Conservation (phyloP, 2,888 invertebrate genomes). For the Margaritifera margaritifera region DNA sequence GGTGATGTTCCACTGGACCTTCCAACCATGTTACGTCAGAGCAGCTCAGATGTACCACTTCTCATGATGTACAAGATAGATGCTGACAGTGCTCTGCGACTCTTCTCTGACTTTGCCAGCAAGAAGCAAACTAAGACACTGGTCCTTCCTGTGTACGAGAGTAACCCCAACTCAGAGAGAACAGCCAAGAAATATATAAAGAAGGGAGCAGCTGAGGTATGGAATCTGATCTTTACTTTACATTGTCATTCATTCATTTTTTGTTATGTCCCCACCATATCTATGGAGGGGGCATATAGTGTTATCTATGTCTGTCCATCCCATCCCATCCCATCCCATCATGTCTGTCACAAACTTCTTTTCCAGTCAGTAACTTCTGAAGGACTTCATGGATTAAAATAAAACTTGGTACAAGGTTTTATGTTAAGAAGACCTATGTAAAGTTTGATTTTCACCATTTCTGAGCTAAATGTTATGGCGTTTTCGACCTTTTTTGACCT, state of each 20-base stretch:
- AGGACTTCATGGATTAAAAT: too few species aligned
- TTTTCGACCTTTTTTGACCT: too few species aligned
- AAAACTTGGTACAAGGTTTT: too few species aligned
- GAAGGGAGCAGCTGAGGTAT: conserved; percentile 66
- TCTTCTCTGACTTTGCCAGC: conserved; percentile 65
- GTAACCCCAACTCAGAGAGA: conserved; percentile 53
- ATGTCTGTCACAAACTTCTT: too few species aligned
- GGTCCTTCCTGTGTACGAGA: conserved; percentile 57
- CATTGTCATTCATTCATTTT: not conserved
- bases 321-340: too few species aligned
- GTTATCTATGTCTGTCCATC: not conserved
- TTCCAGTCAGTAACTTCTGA: not conserved
- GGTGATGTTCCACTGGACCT: conserved; percentile 65
- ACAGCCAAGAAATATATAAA: conserved; percentile 59
- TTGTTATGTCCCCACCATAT: not conserved
- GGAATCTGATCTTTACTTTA: conserved; percentile 1
- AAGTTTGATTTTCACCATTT: too few species aligned
- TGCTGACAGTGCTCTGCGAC: conserved; percentile 58
- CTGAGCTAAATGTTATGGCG: too few species aligned
- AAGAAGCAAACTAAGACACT: conserved; percentile 58
- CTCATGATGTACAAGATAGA: conserved; percentile 65
- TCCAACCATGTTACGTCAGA: conserved; percentile 59
- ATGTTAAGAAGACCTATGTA: too few species aligned
- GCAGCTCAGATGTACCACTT: conserved; percentile 62
- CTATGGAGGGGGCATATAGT: not conserved